Percentiles rank a stretch among this genome's conserved stretches.
phyloP scores from a whole-genome alignment of 1,140 invertebrate genomes.

The Zaprionus inermis region DNA sequence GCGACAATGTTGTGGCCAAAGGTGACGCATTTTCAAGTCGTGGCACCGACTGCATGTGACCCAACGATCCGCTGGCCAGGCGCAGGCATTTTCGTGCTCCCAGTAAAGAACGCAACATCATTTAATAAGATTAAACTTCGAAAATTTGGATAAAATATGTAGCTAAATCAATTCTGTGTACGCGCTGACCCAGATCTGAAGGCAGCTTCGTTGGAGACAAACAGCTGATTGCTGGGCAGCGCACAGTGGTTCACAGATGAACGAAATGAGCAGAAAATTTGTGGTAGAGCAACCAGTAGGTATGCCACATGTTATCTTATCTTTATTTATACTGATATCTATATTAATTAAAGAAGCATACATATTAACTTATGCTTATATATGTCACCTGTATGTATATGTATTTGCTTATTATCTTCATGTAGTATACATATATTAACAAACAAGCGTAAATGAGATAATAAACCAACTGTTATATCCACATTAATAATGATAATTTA shows the following conservation, averaged over 20 bases:
- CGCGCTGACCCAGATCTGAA: constrained; percentile 3
- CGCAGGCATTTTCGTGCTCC: constrained; percentile 44
- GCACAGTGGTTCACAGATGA: constrained; percentile 15
- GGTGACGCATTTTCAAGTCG: constrained; percentile 13
- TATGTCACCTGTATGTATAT: background rate
- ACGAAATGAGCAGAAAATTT: background rate
- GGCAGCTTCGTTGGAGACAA: background rate
- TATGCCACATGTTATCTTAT: background rate
- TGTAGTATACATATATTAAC: background rate
- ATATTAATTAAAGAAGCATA: background rate
- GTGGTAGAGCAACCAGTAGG: background rate
- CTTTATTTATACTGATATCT: background rate
- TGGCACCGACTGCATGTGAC: background rate
- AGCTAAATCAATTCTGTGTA: background rate
- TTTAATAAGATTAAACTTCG: background rate
- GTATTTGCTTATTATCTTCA: background rate
- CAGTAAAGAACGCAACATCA: constrained; percentile 58
- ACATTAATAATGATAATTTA: background rate
- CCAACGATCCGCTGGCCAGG: constrained; percentile 11
- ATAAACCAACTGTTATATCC: background rate
- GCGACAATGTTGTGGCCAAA: background rate
- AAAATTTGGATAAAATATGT: background rate
- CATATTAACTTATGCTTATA: background rate
- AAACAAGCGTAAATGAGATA: background rate
- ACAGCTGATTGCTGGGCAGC: constrained; percentile 27